Base-by-base conservation (phyloP, 37 sponge, comb jelly and placozoan species). In the Geodia barretti region DNA sequence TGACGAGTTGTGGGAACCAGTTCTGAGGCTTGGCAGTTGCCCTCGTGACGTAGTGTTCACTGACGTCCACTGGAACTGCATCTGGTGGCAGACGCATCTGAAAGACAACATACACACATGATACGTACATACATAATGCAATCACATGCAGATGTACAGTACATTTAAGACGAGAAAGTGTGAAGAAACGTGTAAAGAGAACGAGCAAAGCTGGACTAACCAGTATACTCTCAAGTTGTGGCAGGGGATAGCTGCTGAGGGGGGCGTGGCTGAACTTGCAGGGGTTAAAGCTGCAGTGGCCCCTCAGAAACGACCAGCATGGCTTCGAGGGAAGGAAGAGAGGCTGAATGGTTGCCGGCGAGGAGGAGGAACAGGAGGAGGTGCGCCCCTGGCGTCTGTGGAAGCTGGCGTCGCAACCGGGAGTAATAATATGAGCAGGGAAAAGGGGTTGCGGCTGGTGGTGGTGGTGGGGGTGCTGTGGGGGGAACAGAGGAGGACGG, bases 391-490 rank as follows among this genome's bases (percentile, higher is more conserved):
- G n/a, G n/a, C n/a, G n/a, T n/a, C n/a, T n/a, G n/a, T n/a, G n/a
- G 62, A 31, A 36, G 62, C 35, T 35, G 68, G 42, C 68, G 26
- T 28, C 32, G 68, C 24, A 32, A 29, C 68, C 25, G 60, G 68
- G 68, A 47, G 43, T 14, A 43, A 26, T 20, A 35, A 60, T 21
- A 35, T 68, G 61, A 33, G 42, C 31, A 67, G 61, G 62, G 85
- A 26, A n/a, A n/a, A n/a, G n/a, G n/a, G n/a, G n/a, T n/a, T n/a
- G n/a, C n/a, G n/a, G n/a, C n/a, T n/a, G 78, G 74, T 5, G 61
- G 77, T 23, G 85, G 8, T 41, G 77, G 77, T 32, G 61, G 71
- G 78, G 39, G n/a, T 23, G 62, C 0, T 58, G n/a, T 68, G 24
- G 72, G 65, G 59, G 58, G n/a, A 41, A n/a, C 24, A 39, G 58